These are phyloP conservation scores for Pollenia labialis DNA, from an alignment of 2,888 invertebrate genomes.

Conservation along the genomic window DNA sequence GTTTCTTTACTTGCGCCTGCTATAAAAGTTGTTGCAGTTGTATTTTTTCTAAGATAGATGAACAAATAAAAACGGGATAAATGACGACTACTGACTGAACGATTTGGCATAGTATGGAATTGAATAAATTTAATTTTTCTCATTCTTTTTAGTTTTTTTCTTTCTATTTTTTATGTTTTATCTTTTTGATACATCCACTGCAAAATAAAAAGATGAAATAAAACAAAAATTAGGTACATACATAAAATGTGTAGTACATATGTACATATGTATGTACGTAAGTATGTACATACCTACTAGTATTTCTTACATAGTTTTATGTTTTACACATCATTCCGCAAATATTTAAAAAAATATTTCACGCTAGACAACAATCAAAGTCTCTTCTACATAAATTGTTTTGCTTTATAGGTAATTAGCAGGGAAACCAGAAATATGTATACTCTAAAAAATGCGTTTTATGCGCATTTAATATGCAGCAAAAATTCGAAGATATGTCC, in stretches of 20 bases:
- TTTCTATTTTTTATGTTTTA: not conserved
- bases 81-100: conserved; percentile 34
- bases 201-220: conserved; percentile 15
- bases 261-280: not conserved
- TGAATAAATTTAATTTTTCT: conserved; percentile 69
- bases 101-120: conserved; percentile 41
- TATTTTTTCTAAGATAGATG: conserved; percentile 30
- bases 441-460: too few species aligned
- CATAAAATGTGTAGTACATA: too few species aligned
- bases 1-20: conserved; percentile 42
- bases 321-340: too few species aligned
- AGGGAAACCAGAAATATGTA: too few species aligned
- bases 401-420: too few species aligned
- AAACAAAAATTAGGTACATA: too few species aligned
- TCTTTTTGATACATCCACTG: not conserved
- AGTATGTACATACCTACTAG: not conserved
- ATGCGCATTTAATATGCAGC: too few species aligned
- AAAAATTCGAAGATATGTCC: too few species aligned
- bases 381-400: too few species aligned
- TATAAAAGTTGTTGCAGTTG: conserved; percentile 37
- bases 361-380: not conserved
- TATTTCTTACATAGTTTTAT: not conserved
- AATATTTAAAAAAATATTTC: not conserved
- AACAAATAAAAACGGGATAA: conserved; percentile 52
- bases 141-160: not conserved